These are phyloP conservation scores for Ctenochaetus hawaiiensis DNA, from an alignment of 2,797 vertebrate species.

Conservation along the genomic window DNA sequence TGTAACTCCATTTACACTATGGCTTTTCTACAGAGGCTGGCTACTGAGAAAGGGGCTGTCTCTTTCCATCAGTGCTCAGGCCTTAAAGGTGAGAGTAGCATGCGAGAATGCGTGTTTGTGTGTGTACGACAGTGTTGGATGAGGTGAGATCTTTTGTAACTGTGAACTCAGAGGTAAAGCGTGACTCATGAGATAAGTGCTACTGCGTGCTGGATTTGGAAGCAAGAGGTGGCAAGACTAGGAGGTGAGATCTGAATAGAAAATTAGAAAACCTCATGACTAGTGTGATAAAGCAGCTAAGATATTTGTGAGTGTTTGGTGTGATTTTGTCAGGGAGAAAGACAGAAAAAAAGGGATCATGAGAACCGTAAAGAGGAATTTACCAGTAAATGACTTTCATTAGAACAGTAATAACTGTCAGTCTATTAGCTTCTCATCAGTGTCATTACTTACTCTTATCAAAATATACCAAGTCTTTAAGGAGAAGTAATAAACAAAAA, in stretches of 20 bases:
- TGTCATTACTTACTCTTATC: slow-evolving; percentile 29
- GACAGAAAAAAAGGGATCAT: background rate
- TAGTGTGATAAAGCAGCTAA: slow-evolving; percentile 14
- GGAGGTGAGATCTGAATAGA: slow-evolving; percentile 53
- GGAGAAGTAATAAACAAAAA: slow-evolving; percentile 56
- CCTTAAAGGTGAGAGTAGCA: slow-evolving; percentile 49
- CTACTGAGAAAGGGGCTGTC: slow-evolving; percentile 50
- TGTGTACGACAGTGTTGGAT: slow-evolving; percentile 13
- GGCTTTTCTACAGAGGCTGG: slow-evolving; percentile 50
- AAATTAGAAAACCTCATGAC: slow-evolving; percentile 56
- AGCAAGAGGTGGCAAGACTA: slow-evolving; percentile 55
- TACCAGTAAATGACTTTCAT: slow-evolving; percentile 38
- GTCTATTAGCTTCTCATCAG: slow-evolving; percentile 43
- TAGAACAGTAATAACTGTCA: slow-evolving; percentile 9
- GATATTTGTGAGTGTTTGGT: background rate
- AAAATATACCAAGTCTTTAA: slow-evolving; percentile 26
- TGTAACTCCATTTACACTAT: slow-evolving; percentile 72
- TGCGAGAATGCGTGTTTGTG: slow-evolving; percentile 2
- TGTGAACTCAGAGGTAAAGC: slow-evolving; percentile 66
- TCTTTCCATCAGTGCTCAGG: slow-evolving; percentile 53
- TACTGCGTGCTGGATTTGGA: slow-evolving; percentile 58
- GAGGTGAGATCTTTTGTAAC: slow-evolving; percentile 62
- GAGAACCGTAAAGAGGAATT: slow-evolving; percentile 26
- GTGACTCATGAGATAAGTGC: slow-evolving; percentile 69
- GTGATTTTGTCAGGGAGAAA: background rate